Evolutionary conservation across 2,888 invertebrate species (phyloP).

Genomic region (Anticlea derivata): DNA sequence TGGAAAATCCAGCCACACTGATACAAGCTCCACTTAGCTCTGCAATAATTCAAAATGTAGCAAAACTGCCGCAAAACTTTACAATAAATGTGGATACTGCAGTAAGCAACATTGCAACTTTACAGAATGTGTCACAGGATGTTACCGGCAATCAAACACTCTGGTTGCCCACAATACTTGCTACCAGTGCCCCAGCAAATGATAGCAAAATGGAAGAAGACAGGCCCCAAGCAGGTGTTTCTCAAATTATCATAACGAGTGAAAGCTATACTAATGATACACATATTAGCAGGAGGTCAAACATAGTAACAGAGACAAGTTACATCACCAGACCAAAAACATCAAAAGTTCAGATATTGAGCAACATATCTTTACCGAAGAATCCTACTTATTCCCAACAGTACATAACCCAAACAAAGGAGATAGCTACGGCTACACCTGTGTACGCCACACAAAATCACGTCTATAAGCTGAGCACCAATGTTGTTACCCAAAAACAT

Average conservation of each 20-base stretch:
- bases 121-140: constrained; percentile 78
- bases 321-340: constrained; percentile 67
- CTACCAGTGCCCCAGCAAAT: constrained; percentile 62
- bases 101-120: constrained; percentile 74
- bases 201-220: constrained; percentile 70
- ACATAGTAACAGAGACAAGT: constrained; percentile 71
- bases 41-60: constrained; percentile 76
- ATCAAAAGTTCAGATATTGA: constrained; percentile 79
- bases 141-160: constrained; percentile 71
- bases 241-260: constrained; percentile 78
- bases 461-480: constrained; percentile 72
- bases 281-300: constrained; percentile 58
- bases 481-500: constrained; percentile 67
- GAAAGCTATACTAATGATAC: constrained; percentile 73
- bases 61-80: constrained; percentile 76
- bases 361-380: constrained; percentile 78
- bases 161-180: constrained; percentile 76
- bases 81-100: constrained; percentile 78
- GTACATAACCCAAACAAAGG: constrained; percentile 67
- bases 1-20: constrained; percentile 68
- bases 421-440: constrained; percentile 60
- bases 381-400: constrained; percentile 69
- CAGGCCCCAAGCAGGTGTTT: constrained; percentile 63
- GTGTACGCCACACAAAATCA: constrained; percentile 73
- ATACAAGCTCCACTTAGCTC: constrained; percentile 73